A percentile compares a stretch with the other conserved stretches of the same genome.
These are phyloP conservation scores for Drosophila imparisetae DNA, from an alignment of 2,888 invertebrate genomes.

Conservation along the genomic window DNA sequence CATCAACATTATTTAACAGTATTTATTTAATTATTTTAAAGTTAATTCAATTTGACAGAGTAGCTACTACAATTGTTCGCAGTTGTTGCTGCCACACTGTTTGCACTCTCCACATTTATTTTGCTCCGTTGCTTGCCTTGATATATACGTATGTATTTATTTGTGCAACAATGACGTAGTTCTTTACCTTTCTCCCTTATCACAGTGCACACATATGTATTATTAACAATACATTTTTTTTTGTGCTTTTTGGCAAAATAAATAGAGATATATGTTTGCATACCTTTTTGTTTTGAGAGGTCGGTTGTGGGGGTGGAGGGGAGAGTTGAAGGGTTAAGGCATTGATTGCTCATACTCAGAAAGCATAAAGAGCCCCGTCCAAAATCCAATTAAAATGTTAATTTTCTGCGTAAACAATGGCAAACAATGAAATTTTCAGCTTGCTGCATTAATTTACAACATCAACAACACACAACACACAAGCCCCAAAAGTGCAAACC, in stretches of 20 bases:
- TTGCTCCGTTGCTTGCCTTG: constrained; percentile 1
- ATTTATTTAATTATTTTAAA: no score
- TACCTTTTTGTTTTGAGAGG: neutral
- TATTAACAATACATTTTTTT: constrained; percentile 14
- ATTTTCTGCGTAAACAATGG: constrained; percentile 62
- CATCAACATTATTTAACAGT: no score
- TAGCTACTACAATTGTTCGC: no score
- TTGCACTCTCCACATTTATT: neutral
- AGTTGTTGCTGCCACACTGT: neutral
- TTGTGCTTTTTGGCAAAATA: constrained; percentile 14
- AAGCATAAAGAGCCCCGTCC: constrained; percentile 22
- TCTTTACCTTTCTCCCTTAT: constrained; percentile 20
- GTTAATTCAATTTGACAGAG: no score
- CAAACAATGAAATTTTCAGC: constrained; percentile 55
- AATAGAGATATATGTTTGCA: constrained; percentile 24
- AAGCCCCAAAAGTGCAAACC: constrained; percentile 33
- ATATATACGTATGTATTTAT: constrained; percentile 14
- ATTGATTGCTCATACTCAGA: constrained; percentile 14
- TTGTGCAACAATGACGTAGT: constrained; percentile 21
- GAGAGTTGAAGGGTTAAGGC: neutral
- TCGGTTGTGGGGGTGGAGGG: neutral
- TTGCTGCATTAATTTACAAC: constrained; percentile 50
- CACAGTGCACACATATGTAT: constrained; percentile 49
- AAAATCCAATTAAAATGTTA: constrained; percentile 73
- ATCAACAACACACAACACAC: constrained; percentile 23